phyloP scores from a whole-genome alignment of 2,797 vertebrate species.

The Parauchenoglanis punctatus region DNA sequence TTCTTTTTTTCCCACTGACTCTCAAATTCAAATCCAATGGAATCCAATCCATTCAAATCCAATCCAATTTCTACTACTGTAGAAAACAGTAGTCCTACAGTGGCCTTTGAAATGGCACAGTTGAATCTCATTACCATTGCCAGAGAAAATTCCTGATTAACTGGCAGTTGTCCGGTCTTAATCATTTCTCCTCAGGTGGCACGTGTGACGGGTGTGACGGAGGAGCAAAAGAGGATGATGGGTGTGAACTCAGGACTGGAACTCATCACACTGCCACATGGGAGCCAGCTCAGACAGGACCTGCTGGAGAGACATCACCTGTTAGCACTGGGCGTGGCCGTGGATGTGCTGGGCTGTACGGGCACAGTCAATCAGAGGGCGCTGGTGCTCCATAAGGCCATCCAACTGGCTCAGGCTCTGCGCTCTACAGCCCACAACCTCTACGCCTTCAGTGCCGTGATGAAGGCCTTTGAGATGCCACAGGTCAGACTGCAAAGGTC shows the following conservation, averaged over 20 bases:
- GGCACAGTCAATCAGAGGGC: constrained; percentile 80
- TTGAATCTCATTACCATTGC: background rate
- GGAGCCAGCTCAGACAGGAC: constrained; percentile 80
- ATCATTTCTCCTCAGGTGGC: constrained; percentile 70
- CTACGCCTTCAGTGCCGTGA: constrained; percentile 85
- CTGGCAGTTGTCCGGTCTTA: background rate
- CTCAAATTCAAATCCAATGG: background rate
- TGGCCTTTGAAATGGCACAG: background rate
- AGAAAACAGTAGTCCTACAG: background rate
- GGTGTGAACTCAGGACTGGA: constrained; percentile 84
- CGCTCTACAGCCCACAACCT: constrained; percentile 78
- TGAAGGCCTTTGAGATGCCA: constrained; percentile 86
- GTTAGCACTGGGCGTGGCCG: constrained; percentile 78
- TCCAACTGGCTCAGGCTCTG: constrained; percentile 80
- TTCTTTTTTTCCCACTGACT: background rate
- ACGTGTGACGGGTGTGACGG: constrained; percentile 78
- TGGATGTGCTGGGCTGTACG: constrained; percentile 86
- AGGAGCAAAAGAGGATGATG: constrained; percentile 78
- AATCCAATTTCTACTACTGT: too few species aligned
- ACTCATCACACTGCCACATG: constrained; percentile 85
- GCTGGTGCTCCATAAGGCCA: constrained; percentile 77
- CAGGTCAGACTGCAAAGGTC: constrained; percentile 79
- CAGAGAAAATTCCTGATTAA: background rate
- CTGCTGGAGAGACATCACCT: constrained; percentile 85
- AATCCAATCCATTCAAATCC: too few species aligned